phyloP scores from a whole-genome alignment of 2,888 invertebrate genomes.

The Blomia tropicalis region DNA sequence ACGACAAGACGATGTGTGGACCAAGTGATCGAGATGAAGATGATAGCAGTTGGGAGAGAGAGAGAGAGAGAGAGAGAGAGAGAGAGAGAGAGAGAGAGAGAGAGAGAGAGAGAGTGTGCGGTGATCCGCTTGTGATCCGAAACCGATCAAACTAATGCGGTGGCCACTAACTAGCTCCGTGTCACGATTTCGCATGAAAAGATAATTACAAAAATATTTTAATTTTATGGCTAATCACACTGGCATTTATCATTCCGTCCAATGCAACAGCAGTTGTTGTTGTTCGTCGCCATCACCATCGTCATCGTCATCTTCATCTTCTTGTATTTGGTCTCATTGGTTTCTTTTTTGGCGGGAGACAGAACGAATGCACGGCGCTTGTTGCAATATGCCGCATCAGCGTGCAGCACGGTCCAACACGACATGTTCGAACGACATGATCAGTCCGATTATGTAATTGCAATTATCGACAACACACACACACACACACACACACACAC shows the following conservation, averaged over 20 bases:
- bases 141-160: conserved; percentile 13
- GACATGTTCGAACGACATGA: not conserved
- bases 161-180: not conserved
- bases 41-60: not conserved
- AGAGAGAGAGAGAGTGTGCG: not conserved
- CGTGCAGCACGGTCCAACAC: not conserved
- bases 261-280: not conserved
- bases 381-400: not conserved
- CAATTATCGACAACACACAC: conserved; percentile 5
- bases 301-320: too few relatives aligned
- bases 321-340: too few relatives aligned
- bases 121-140: conserved; percentile 15
- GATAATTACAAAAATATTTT: conserved; percentile 19
- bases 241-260: conserved; percentile 9
- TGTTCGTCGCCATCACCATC: not conserved
- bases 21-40: conserved; percentile 5
- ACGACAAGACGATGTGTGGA: not conserved
- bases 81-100: too few relatives aligned
- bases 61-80: too few relatives aligned
- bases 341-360: too few relatives aligned
- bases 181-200: conserved; percentile 17
- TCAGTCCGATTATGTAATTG: conserved; percentile 16
- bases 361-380: not conserved
- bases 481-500: not conserved
- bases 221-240: conserved; percentile 17